Base-by-base conservation (phyloP, 2,113 vertebrate genomes). In the Pituophis catenifer region DNA sequence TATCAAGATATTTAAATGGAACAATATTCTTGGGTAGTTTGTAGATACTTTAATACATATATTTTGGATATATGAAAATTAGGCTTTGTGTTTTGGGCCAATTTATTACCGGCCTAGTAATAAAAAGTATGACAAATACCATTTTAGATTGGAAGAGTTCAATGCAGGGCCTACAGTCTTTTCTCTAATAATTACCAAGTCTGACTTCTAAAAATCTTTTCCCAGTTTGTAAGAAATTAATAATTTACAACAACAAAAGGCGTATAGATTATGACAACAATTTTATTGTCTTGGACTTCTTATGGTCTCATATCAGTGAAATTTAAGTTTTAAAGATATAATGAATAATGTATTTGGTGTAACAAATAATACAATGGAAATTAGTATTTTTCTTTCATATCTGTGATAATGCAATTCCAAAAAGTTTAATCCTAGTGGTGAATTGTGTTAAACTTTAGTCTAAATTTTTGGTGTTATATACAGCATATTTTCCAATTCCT, bases 81-180 rank as follows among this genome's bases (percentile, higher is more conserved):
- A 96, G 96, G 58, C 93, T 96, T 93, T 94, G 94, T 95, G 94
- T 95, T 91, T 94, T 94, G 88, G 96, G 92, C 92, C 96, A 96
- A 94, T 96, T 96, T 96, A 95, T 91, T 92, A 92, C 93, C 94
- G 94, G 94, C 93, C 89, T 94, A 96, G 96, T 96, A 97, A 97
- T 65, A 96, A 95, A 96, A 95, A 92, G 95, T 95, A 94, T 95
- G 95, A 96, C 94, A 94, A 96, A 97, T 94, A 93, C 89, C 93
- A 96, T 97, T 96, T 97, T 96, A 95, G 96, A 96, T 95, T 95
- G 94, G 93, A 97, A 96, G 94, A 94, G 95, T 96, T 96, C 95
- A 54, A 86, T 96, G 93, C 94, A 95, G 95, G 96, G 95, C 95
- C 95, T 96, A 93, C 44, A 75, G n/a, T 95, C 94, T 89, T 93